Conservation (phyloP, 2,888 invertebrate species). For the Hypolimnas misippus region DNA sequence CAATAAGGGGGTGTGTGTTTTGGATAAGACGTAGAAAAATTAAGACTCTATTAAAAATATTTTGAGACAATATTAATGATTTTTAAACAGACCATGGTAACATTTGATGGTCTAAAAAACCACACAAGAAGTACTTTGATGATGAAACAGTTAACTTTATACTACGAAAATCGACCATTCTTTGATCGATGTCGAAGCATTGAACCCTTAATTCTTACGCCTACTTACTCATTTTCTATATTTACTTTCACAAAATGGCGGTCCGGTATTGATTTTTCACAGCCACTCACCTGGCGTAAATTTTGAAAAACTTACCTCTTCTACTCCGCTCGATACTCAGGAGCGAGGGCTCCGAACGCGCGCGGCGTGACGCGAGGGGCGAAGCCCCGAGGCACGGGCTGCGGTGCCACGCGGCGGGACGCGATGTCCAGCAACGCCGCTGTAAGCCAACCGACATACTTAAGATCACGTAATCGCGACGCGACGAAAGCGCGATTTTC, state of each 20-base stretch:
- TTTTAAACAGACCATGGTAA: too few species aligned
- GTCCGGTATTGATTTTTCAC: conserved; percentile 61
- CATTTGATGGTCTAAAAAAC: neutral
- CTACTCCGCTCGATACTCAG: conserved; percentile 61
- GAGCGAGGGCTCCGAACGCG: conserved; percentile 83
- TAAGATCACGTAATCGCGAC: conserved; percentile 69
- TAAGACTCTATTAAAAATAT: neutral
- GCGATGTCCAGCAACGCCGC: conserved; percentile 76
- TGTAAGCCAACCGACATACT: conserved; percentile 78
- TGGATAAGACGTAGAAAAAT: neutral
- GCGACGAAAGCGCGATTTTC: conserved; percentile 60
- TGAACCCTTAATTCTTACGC: conserved; percentile 16
- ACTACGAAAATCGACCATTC: neutral
- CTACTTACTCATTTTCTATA: conserved; percentile 45
- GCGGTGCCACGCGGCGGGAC: conserved; percentile 73
- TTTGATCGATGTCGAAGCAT: neutral
- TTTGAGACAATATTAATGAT: too few species aligned
- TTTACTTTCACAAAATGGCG: conserved; percentile 74
- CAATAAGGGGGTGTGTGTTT: too few species aligned
- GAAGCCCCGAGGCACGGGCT: conserved; percentile 53
- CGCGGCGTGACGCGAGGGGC: conserved; percentile 70
- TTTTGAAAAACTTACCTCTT: conserved; percentile 72
- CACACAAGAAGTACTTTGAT: neutral
- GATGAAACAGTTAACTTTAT: neutral
- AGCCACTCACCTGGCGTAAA: conserved; percentile 60